Evolutionary conservation across 1,140 invertebrate species (phyloP).

Genomic region (Eupeodes corollae): DNA sequence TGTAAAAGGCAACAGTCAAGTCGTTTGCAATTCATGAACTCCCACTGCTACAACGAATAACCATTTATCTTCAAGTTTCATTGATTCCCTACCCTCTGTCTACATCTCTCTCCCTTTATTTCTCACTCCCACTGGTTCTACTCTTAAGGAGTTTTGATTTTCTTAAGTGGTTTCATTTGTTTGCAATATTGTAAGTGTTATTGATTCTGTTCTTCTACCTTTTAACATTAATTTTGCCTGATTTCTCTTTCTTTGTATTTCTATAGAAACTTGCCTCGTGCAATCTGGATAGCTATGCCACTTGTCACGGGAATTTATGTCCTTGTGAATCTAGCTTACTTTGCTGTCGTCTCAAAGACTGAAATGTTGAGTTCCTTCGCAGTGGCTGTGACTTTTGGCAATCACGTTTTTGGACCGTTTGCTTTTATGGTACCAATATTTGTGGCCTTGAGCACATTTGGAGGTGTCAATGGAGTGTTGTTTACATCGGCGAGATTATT

Average conservation of each 20-base stretch:
- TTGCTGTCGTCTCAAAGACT: constrained; percentile 64
- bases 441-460: constrained; percentile 73
- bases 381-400: constrained; percentile 76
- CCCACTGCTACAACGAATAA: no score
- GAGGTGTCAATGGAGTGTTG: constrained; percentile 83
- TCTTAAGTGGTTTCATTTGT: constrained; percentile 8
- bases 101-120: not conserved
- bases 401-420: constrained; percentile 61
- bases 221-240: constrained; percentile 5
- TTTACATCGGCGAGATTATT: constrained; percentile 77
- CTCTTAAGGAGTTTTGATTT: not conserved
- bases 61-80: no score
- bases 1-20: no score
- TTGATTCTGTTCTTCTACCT: not conserved
- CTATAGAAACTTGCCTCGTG: constrained; percentile 69
- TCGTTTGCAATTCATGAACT: no score
- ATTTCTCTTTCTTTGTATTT: constrained; percentile 8
- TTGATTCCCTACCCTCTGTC: no score
- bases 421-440: constrained; percentile 79
- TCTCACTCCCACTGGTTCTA: not conserved
- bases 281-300: constrained; percentile 79
- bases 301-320: constrained; percentile 79
- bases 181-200: no score
- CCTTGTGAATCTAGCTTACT: constrained; percentile 80
- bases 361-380: constrained; percentile 70